Evolutionary conservation across 2,113 vertebrate genomes (phyloP).

Genomic region (Gobio gobio): DNA sequence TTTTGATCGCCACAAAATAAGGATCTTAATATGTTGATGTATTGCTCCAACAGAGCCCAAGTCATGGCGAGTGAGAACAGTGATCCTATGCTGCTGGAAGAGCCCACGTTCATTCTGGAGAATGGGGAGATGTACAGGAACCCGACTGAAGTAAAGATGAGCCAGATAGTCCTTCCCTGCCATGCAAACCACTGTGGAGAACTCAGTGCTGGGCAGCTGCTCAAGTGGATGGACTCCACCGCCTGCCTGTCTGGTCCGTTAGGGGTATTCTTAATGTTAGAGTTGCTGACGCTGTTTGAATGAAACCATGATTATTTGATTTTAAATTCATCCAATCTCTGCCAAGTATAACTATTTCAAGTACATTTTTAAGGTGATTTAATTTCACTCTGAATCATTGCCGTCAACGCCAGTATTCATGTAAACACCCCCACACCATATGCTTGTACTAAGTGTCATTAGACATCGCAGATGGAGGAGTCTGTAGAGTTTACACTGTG

Average conservation of each 20-base stretch:
- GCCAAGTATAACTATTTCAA: neutral
- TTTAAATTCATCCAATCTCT: neutral
- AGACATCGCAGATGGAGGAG: slow-evolving; percentile 27
- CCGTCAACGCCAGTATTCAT: neutral
- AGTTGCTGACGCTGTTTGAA: neutral
- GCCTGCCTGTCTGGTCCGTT: slow-evolving; percentile 91
- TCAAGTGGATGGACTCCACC: slow-evolving; percentile 96
- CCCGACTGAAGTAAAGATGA: slow-evolving; percentile 95
- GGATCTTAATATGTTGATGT: slow-evolving; percentile 42
- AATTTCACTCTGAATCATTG: neutral
- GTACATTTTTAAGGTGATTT: neutral
- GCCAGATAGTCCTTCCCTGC: slow-evolving; percentile 92
- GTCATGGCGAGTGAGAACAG: slow-evolving; percentile 62
- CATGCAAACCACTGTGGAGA: slow-evolving; percentile 90
- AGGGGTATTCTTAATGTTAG: neutral
- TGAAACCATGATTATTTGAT: neutral
- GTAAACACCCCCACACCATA: slow-evolving; percentile 12
- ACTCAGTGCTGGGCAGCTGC: slow-evolving; percentile 90
- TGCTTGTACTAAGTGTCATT: slow-evolving; percentile 32
- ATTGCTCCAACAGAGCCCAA: slow-evolving; percentile 43
- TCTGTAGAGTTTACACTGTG: neutral
- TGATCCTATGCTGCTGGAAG: slow-evolving; percentile 41
- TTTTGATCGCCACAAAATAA: neutral
- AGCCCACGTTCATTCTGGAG: slow-evolving; percentile 62
- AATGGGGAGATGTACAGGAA: slow-evolving; percentile 75